A percentile compares a stretch with the other conserved stretches of the same genome.
Evolutionary conservation across 2,113 vertebrate genomes (phyloP).

Genomic region (Mus musculus): GRCm39 chr9:114781001-114781500

Average conservation of each 20-base stretch:
- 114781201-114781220: background rate
- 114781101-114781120: background rate
- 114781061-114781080: slow-evolving; percentile 10
- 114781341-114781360: background rate
- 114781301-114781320: background rate
- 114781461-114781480: background rate
- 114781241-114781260: background rate
- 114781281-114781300: background rate
- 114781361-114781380: background rate
- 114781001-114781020: too few species aligned
- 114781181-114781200: background rate
- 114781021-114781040: background rate
- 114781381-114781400: background rate
- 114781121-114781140: background rate
- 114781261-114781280: background rate
- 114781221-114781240: background rate
- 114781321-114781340: background rate
- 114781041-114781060: background rate
- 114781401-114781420: too few species aligned
- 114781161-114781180: background rate
- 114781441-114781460: background rate
- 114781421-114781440: background rate
- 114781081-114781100: too few species aligned
- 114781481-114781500: background rate
- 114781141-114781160: background rate